Evolutionary conservation across 2,888 invertebrate genomes (phyloP), one percentile per base, ranked within the genome.

Genomic region (Bembecia ichneumoniformis): DNA sequence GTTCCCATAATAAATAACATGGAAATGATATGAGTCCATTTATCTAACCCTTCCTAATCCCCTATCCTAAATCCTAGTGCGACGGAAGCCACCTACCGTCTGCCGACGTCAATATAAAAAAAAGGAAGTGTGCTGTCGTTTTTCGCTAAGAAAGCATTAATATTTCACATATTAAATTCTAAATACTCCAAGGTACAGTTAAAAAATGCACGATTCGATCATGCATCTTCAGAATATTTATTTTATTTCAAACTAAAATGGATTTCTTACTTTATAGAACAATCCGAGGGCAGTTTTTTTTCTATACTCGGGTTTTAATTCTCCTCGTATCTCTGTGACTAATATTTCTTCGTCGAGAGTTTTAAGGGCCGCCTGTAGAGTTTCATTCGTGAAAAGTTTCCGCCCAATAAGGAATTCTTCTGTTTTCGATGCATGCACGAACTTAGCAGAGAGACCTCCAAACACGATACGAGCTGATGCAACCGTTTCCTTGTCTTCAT

Each of bases 231-330:
- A 7, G 1, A 28, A 28, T 28, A 28, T 28, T 28, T 28, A 28
- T 9, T 9, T 28, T 28, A 28, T 28, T 28, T 28, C 5, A 20
- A 20, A 20, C 7, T 20, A 20, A 28, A 7, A 28, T 28, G 28
- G 7, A 28, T 28, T 28, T 28, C 28, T 28, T 28, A 91, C 92
- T 86, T 92, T 93, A 66, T 92, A 93, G 59, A 93, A 89, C 7
- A 93, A 74, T 46, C 89, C 81, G 45, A 90, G 76, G 0, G 93
- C 90, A 15, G 92, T 76, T 35, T 83, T 78, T 58, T 87, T 90
- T 44, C 92, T 82, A 60, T 89, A 93, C 36, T 82, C 79, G 0
- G 91, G 89, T 1, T 83, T 77, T 4, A 90, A 86, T 59, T 91
- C 90, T 0, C 90, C 90, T 1, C 89, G 77, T 35, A 88, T 77